Base-by-base conservation (phyloP, 2,888 invertebrate species). In the Piscicola geometra region DNA sequence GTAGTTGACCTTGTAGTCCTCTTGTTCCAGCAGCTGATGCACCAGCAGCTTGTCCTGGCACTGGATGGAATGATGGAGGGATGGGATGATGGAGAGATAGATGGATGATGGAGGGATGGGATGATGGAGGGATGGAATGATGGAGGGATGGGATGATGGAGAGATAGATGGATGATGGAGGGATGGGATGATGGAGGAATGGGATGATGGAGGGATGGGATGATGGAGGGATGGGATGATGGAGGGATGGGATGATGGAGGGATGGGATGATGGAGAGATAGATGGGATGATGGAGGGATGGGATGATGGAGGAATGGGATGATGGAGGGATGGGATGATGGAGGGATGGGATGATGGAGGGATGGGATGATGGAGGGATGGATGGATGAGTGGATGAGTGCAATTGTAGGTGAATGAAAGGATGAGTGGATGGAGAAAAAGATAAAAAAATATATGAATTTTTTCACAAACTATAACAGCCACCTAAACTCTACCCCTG, bases 1-100 rank as follows among this genome's bases (percentile, higher is more conserved):
- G 84, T 77, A 71, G 77, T 80, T 80, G 75, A 93, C 91, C 84
- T 90, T 91, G 84, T 94, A 96, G 86, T 99, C 95, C 83, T 91
- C 91, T 5, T 92, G 91, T 82, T 96, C 92, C 79, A 94, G 88
- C 85, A 91, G 91, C 85, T 97, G 94, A 78, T 94, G 89, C 82
- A 92, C 89, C 66, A 91, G 89, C 76, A 99, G 87, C 83, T 94
- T 92, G 76, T 92, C 90, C 79, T 90, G 90, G 83, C 98, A 98
- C 85, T 88, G 81, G 47, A 84, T 67, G 67, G 5, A 28, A 28
- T 3, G 28, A 67, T 67, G 67, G 3, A 35, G 12, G 67, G 5
- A 35, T 67, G 67, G 18, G n/a, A 28, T 15, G 30, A 35, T 67
- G 67, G 9, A 35, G 5, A 32, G 3, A 67, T 35, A 30, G 15